Evolutionary conservation across 2,797 vertebrate genomes (phyloP).

Genomic region (Rhinella marina): DNA sequence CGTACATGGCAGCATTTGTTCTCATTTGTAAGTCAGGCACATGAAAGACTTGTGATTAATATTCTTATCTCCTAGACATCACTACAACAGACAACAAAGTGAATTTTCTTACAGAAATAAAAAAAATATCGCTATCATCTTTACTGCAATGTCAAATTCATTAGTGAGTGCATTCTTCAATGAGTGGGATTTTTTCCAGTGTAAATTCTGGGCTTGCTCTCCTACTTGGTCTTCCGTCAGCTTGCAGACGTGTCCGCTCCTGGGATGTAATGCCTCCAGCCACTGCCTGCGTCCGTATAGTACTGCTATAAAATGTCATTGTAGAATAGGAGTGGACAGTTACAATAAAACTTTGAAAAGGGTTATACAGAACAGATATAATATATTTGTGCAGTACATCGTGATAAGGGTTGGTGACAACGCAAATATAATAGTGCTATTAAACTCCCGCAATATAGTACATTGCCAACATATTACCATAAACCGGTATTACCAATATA

Average conservation of each 20-base stretch:
- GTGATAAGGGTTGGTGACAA: too few species aligned
- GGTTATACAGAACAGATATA: too few species aligned
- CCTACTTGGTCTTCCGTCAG: not conserved
- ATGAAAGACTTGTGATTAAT: slow-evolving; percentile 29
- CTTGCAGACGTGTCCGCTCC: not conserved
- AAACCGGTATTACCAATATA: too few species aligned
- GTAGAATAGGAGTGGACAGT: too few species aligned
- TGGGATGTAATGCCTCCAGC: not conserved
- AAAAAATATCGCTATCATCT: not conserved
- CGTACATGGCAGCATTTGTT: slow-evolving; percentile 24
- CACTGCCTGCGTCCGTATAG: too few species aligned
- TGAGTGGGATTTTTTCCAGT: not conserved
- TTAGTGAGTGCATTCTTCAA: not conserved
- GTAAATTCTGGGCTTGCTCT: not conserved
- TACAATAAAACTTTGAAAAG: too few species aligned
- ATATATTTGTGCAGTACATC: too few species aligned
- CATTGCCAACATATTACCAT: too few species aligned
- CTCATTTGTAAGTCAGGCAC: slow-evolving; percentile 34
- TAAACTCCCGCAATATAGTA: too few species aligned
- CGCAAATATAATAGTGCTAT: too few species aligned
- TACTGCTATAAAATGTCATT: not conserved
- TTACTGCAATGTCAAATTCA: not conserved
- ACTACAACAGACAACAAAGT: not conserved
- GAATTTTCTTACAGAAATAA: not conserved
- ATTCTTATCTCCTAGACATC: slow-evolving; percentile 1